Base-by-base conservation (phyloP, 2,888 invertebrate genomes). In the Coremacera marginata region DNA sequence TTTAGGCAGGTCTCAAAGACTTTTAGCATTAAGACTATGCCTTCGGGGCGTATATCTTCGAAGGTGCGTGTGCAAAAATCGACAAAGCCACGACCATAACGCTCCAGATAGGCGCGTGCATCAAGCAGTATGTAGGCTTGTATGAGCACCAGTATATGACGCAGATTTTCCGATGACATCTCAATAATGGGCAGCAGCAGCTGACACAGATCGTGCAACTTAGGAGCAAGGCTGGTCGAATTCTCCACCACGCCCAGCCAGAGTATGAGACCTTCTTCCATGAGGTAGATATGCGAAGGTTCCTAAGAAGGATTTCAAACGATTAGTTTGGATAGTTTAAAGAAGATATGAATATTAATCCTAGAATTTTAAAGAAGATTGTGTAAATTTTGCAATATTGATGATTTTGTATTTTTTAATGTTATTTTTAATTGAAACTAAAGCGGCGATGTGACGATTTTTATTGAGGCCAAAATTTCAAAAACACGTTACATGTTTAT, bases 231-330 rank as follows among this genome's bases (percentile, higher is more conserved):
- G 0, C 91, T 89, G 0, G 94, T 92, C 5, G 94, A 91, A 87
- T 95, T 94, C 88, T 96, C 95, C 78, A 98, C 90, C 25, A 96
- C 92, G 0, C 95, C 94, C 74, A 94, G 91, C 97, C 98, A 98
- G 77, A 98, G 91, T 82, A 96, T 95, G 55, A 98, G 90, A 3
- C 97, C 97, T 87, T 98, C 98, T 89, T 98, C 98, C 82, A 97
- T 90, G 72, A 98, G 91, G 88, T 98, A 98, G 73, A 98, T 95
- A 88, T 97, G 95, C 0, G 94, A 92, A 75, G 94, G 92, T 86
- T 95, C 94, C 79, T 92, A 91, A 0, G 60, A 55, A 49, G 16
- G 19, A 7, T 44, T 44, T 44, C 11, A 44, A 44, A 44, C 1
- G 44, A 44, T 44, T 44, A 44, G 44, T 44, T 44, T 44, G 44